A percentile compares a stretch with the other conserved stretches of the same genome.
These are phyloP conservation scores for Ranitomeya variabilis DNA, from an alignment of 2,113 vertebrate genomes.

Conservation along the genomic window DNA sequence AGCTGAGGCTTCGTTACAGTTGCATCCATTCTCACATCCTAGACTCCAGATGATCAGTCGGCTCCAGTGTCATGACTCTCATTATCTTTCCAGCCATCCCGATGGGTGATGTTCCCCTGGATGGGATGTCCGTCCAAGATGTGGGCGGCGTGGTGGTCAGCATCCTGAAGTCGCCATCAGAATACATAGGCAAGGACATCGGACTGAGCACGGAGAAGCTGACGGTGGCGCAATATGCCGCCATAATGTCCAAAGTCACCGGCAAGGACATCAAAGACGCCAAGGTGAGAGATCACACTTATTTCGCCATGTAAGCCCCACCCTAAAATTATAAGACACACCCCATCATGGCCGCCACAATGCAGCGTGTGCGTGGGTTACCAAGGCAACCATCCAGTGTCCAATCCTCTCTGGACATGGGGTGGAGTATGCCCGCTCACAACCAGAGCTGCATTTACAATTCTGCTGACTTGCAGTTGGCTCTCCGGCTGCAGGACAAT, in stretches of 20 bases:
- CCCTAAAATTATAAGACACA: not conserved
- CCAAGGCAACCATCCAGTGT: no score
- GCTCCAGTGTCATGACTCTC: not conserved
- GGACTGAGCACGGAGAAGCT: slow-evolving; percentile 70
- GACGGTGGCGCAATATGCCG: slow-evolving; percentile 60
- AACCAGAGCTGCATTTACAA: not conserved
- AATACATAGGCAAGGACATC: slow-evolving; percentile 59
- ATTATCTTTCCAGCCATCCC: slow-evolving; percentile 66
- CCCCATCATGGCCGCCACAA: no score
- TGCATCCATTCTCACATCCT: no score
- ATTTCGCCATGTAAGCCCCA: not conserved
- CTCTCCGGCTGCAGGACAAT: no score
- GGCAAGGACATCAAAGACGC: slow-evolving; percentile 60
- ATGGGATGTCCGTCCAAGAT: slow-evolving; percentile 68
- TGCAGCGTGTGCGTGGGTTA: no score
- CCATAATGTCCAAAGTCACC: slow-evolving; percentile 64
- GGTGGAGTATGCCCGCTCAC: not conserved
- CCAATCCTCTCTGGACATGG: no score
- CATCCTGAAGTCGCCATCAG: slow-evolving; percentile 66
- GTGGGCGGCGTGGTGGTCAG: slow-evolving; percentile 66
- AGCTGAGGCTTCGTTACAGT: no score
- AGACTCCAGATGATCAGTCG: no score
- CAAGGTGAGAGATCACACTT: slow-evolving; percentile 63
- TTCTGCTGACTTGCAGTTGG: not conserved
- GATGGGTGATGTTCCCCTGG: slow-evolving; percentile 65